Conservation (phyloP, 2,888 invertebrate species). For the Belgica antarctica region DNA sequence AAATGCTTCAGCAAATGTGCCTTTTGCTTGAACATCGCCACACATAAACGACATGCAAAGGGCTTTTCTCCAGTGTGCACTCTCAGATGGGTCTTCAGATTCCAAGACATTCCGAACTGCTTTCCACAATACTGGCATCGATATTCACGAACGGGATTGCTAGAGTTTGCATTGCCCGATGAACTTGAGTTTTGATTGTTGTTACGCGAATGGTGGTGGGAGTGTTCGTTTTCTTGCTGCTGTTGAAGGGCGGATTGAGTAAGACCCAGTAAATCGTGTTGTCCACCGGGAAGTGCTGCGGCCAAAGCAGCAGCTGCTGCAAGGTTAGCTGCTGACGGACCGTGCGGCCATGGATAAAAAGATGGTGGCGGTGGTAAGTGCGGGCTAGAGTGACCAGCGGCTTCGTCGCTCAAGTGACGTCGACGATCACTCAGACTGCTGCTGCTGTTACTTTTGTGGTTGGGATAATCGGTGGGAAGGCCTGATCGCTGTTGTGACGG, state of each 20-base stretch:
- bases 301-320: constrained; percentile 51
- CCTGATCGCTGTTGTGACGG: constrained; percentile 48
- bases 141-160: constrained; percentile 71
- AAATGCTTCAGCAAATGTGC: constrained; percentile 83
- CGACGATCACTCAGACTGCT: constrained; percentile 46
- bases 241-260: constrained; percentile 40
- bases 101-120: constrained; percentile 91
- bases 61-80: constrained; percentile 88
- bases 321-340: constrained; percentile 35
- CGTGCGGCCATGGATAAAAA: constrained; percentile 54
- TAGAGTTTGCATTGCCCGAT: constrained; percentile 21
- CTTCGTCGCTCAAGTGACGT: constrained; percentile 69
- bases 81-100: constrained; percentile 81
- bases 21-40: constrained; percentile 90
- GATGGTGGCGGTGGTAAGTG: constrained; percentile 57
- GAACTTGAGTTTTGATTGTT: constrained; percentile 26
- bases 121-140: constrained; percentile 87
- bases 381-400: constrained; percentile 49
- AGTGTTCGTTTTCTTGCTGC: not conserved
- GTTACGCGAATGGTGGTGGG: constrained; percentile 39
- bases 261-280: constrained; percentile 45
- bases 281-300: constrained; percentile 45
- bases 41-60: constrained; percentile 83
- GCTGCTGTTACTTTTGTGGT: constrained; percentile 47
- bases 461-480: constrained; percentile 50